A percentile compares a stretch with the other conserved stretches of the same genome.
Evolutionary conservation across 2,888 invertebrate species (phyloP).

Genomic region (Andrena chrysosceles): DNA sequence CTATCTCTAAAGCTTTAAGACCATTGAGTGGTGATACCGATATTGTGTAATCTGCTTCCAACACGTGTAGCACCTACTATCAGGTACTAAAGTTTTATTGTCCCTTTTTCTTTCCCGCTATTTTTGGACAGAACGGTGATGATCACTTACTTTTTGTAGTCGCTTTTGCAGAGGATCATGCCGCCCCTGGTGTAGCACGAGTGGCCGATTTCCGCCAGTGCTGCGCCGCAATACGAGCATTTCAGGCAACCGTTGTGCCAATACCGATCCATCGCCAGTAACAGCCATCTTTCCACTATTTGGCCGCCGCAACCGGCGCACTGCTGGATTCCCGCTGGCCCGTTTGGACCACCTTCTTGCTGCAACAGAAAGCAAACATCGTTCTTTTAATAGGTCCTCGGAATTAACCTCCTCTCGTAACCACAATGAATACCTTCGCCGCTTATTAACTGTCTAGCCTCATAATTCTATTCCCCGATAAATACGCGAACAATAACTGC

Average conservation of each 20-base stretch:
- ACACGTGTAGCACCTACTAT: too few species aligned
- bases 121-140: neutral
- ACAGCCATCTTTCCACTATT: conserved; percentile 95
- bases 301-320: conserved; percentile 97
- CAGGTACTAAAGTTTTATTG: too few species aligned
- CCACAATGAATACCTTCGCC: too few species aligned
- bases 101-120: too few species aligned
- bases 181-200: conserved; percentile 97
- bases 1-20: too few species aligned
- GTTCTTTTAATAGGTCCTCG: neutral
- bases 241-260: conserved; percentile 98
- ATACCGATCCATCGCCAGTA: conserved; percentile 96
- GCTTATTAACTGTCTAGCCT: neutral
- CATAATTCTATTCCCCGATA: neutral
- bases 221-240: conserved; percentile 95
- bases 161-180: conserved; percentile 97
- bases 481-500: conserved; percentile 32
- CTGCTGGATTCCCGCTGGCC: conserved; percentile 87
- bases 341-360: conserved; percentile 83
- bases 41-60: too few species aligned
- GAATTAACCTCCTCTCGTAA: neutral
- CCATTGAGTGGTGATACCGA: too few species aligned
- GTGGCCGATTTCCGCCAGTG: conserved; percentile 95
- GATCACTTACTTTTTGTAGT: conserved; percentile 94
- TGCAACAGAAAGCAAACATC: conserved; percentile 70